Evolutionary conservation across 2,113 vertebrate genomes (phyloP), one percentile per base, ranked within the genome.

Genomic region (Penelope pileata): DNA sequence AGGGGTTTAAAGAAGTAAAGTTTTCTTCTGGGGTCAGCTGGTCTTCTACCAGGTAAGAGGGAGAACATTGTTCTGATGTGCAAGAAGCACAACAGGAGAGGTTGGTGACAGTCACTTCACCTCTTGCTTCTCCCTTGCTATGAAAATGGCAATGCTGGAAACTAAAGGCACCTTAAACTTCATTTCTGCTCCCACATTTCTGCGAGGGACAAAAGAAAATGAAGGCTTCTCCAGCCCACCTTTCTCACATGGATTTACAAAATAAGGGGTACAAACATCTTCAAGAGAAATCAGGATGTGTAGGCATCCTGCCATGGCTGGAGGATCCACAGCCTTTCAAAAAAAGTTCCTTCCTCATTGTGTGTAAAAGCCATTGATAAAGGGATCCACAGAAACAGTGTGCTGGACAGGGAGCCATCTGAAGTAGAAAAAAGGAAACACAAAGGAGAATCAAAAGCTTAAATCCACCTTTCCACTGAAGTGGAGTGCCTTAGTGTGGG

Each of bases 401-500:
- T 6, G 12, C 42, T 26, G 42, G 50, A 30, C 27, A 80, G 38
- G 6, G 0, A 75, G 53, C 24, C 34, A 16, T 5, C 18, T 12
- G 4, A 56, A 27, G 32, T 3, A 60, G 50, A 77, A 48, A 18
- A 36, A 24, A 68, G 21, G 22, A 26, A 48, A 51, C n/a, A 32
- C 26, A 51, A 29, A 69, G 47, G 14, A 76, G 32, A 64, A 60
- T 0, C 2, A 4, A n/a, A 74, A 6, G 14, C 5, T 86, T 27
- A 5, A 86, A 80, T 4, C 10, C 73, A 67, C 29, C 24, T 27
- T 73, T 22, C 48, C 5, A 21, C 3, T 26, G 1, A 43, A 53
- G 30, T 3, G 3, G 13, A 2, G 4, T 29, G 51, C 11, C 29
- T 36, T 3, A 2, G 19, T 4, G 36, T 2, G 11, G 32, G 42